These are phyloP conservation scores for Parotia lawesii DNA, from an alignment of 2,113 vertebrate species.

Conservation along the genomic window DNA sequence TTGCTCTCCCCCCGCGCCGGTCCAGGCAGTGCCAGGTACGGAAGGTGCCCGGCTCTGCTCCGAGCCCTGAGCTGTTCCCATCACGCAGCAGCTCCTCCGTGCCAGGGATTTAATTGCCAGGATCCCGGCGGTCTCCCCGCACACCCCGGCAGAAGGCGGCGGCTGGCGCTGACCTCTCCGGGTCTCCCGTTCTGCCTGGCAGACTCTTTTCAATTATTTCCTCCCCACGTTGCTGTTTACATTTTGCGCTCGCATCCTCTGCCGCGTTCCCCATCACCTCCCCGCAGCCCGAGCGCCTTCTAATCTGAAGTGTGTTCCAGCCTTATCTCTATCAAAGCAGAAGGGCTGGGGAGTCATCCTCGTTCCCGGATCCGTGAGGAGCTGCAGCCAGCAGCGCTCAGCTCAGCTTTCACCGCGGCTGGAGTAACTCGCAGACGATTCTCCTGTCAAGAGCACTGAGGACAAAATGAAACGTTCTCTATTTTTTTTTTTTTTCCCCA, in stretches of 20 bases:
- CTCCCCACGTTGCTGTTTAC: constrained; percentile 26
- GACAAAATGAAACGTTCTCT: neutral
- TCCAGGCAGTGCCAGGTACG: neutral
- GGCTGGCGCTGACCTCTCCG: neutral
- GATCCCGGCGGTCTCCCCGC: neutral
- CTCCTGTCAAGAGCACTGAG: constrained; percentile 43
- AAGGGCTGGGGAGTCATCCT: neutral
- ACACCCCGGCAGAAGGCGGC: neutral
- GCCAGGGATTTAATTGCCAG: neutral
- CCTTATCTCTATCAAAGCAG: constrained; percentile 60
- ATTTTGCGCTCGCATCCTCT: neutral
- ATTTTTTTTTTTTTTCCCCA: neutral
- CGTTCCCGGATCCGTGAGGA: neutral
- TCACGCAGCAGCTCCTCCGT: neutral
- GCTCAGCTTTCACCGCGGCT: neutral
- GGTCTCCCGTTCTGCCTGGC: neutral
- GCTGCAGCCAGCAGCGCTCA: neutral
- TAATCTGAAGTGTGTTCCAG: constrained; percentile 1
- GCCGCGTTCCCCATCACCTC: neutral
- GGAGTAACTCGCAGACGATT: neutral
- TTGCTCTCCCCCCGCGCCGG: neutral
- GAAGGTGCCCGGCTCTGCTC: neutral
- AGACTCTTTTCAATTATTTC: constrained; percentile 15
- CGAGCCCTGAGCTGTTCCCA: neutral
- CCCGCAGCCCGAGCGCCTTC: neutral